These are phyloP conservation scores for Diorhabda sublineata DNA, from an alignment of 1,140 invertebrate genomes.

Conservation along the genomic window DNA sequence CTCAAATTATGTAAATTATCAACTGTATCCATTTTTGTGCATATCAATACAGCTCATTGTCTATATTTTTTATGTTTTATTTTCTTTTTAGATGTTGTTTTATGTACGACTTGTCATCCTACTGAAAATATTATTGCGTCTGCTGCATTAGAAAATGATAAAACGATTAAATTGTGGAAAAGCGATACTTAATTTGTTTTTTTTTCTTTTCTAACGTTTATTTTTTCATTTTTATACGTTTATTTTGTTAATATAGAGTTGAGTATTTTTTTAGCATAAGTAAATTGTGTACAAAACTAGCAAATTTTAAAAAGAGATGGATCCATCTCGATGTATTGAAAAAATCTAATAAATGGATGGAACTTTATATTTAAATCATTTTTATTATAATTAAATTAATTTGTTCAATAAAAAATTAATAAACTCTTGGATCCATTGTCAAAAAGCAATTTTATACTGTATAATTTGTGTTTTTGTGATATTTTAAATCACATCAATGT, in stretches of 20 bases:
- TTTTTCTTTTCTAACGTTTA: too few relatives aligned
- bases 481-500: too few relatives aligned
- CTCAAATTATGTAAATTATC: background rate
- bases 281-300: too few relatives aligned
- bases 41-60: background rate
- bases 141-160: conserved; percentile 96
- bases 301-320: too few relatives aligned
- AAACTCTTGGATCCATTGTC: too few relatives aligned
- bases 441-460: too few relatives aligned
- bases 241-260: background rate
- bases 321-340: too few relatives aligned
- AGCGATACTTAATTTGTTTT: conserved; percentile 69
- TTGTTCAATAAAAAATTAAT: too few relatives aligned
- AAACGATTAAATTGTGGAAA: conserved; percentile 98
- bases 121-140: conserved; percentile 99
- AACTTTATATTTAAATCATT: too few relatives aligned
- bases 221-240: background rate
- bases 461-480: too few relatives aligned
- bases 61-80: conserved; percentile 18
- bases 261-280: background rate
- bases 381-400: too few relatives aligned
- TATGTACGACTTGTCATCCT: conserved; percentile 97
- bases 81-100: conserved; percentile 79
- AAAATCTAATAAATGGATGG: too few relatives aligned
- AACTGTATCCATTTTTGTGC: background rate